Evolutionary conservation across 2,797 vertebrate genomes (phyloP).

Genomic region (Pelochelys cantorii): DNA sequence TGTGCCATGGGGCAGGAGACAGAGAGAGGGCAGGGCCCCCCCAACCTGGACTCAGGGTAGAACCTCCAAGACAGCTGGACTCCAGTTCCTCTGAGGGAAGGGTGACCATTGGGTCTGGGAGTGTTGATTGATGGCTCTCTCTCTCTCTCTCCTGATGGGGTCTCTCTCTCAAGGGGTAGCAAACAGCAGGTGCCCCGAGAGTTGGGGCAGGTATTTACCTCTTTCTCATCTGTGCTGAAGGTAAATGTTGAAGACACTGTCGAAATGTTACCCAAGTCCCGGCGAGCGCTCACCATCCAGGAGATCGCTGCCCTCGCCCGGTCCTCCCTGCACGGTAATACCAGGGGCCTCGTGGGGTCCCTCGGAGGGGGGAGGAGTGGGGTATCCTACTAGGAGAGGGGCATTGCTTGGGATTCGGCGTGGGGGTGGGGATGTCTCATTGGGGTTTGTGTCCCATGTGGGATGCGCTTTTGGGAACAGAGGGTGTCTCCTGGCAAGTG

Average conservation of each 20-base stretch:
- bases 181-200: neutral
- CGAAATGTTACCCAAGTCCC: slow-evolving; percentile 98
- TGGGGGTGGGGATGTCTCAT: accelerated
- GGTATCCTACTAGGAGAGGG: accelerated
- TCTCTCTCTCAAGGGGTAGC: neutral
- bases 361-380: neutral
- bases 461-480: neutral
- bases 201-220: neutral
- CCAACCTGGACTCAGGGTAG: neutral
- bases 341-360: accelerated
- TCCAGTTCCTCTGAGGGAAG: neutral
- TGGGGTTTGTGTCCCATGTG: neutral
- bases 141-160: neutral
- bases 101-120: neutral
- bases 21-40: neutral
- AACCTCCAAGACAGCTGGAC: neutral
- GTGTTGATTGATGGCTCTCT: neutral
- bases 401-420: neutral
- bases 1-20: neutral
- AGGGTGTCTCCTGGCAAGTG: neutral
- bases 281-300: slow-evolving; percentile 96
- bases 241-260: slow-evolving; percentile 97
- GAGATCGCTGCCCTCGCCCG: slow-evolving; percentile 96
- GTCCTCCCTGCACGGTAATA: slow-evolving; percentile 93
- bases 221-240: slow-evolving; percentile 74